Evolutionary conservation across 2,888 invertebrate genomes (phyloP).

Genomic region (Agriopis leucophaearia): DNA sequence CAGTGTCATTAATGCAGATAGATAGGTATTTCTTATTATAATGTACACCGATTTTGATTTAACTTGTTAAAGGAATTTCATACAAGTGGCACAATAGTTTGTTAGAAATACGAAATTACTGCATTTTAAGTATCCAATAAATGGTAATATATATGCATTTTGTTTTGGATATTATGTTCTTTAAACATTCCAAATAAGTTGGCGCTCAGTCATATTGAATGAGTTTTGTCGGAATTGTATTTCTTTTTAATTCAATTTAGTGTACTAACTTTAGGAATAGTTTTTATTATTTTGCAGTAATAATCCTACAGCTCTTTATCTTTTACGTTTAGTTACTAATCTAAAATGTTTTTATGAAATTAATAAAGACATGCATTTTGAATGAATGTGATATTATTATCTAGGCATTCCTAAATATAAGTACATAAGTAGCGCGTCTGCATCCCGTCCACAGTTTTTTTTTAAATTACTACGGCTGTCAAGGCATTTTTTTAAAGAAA

Average conservation of each 20-base stretch:
- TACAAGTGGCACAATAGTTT: neutral
- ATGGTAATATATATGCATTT: neutral
- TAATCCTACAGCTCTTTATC: slow-evolving; percentile 19
- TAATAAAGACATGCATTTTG: slow-evolving; percentile 28
- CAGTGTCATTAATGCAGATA: neutral
- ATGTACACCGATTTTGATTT: neutral
- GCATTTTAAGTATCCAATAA: neutral
- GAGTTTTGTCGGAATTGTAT: neutral
- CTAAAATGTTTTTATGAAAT: neutral
- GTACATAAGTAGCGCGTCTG: too few relatives aligned
- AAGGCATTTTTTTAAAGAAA: too few relatives aligned
- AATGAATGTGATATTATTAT: neutral
- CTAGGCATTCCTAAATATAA: neutral
- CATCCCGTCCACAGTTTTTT: too few relatives aligned
- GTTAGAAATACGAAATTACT: neutral
- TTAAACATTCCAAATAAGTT: slow-evolving; percentile 13
- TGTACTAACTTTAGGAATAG: slow-evolving; percentile 1
- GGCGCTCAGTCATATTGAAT: neutral
- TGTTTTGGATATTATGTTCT: neutral
- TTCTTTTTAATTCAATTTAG: too few relatives aligned
- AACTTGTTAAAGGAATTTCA: neutral
- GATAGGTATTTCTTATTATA: neutral
- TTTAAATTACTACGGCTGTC: too few relatives aligned
- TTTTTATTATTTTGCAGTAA: slow-evolving; percentile 19
- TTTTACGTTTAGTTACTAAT: slow-evolving; percentile 3